Conservation (phyloP, 2,888 invertebrate genomes). For the Penaeus monodon region DNA sequence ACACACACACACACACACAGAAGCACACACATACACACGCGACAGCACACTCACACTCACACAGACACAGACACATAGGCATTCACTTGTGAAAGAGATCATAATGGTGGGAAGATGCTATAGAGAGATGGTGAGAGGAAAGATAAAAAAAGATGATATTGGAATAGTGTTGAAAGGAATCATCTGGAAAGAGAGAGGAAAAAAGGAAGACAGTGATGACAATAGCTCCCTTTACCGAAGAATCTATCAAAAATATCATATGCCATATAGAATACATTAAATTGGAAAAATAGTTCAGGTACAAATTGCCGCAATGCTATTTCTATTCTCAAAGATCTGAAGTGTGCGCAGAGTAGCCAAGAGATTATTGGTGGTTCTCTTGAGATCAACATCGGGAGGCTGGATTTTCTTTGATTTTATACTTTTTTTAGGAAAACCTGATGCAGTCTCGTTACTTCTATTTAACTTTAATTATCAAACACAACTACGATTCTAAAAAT, state of each 20-base stretch:
- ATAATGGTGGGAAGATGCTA: no score
- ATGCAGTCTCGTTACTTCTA: no score
- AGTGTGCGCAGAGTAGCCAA: constrained; percentile 44
- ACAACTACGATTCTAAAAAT: constrained; percentile 49
- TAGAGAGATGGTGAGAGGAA: no score
- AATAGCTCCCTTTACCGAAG: constrained; percentile 56
- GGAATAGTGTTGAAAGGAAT: not conserved
- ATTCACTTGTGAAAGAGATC: no score
- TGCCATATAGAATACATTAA: constrained; percentile 54
- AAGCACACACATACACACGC: no score
- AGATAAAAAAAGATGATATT: no score
- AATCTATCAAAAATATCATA: constrained; percentile 60
- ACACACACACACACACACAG: no score
- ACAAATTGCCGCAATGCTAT: constrained; percentile 55
- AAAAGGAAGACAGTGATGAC: constrained; percentile 22
- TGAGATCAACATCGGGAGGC: not conserved
- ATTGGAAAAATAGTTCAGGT: constrained; percentile 59
- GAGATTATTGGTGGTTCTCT: constrained; percentile 3
- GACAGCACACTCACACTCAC: no score
- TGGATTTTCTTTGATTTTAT: constrained; percentile 8
- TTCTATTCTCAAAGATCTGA: constrained; percentile 47
- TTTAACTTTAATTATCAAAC: constrained; percentile 32
- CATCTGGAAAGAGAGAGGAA: not conserved
- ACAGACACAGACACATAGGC: no score
- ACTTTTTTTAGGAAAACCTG: constrained; percentile 2